Conservation (phyloP, 2,797 vertebrate genomes). For the Florisuga fusca region DNA sequence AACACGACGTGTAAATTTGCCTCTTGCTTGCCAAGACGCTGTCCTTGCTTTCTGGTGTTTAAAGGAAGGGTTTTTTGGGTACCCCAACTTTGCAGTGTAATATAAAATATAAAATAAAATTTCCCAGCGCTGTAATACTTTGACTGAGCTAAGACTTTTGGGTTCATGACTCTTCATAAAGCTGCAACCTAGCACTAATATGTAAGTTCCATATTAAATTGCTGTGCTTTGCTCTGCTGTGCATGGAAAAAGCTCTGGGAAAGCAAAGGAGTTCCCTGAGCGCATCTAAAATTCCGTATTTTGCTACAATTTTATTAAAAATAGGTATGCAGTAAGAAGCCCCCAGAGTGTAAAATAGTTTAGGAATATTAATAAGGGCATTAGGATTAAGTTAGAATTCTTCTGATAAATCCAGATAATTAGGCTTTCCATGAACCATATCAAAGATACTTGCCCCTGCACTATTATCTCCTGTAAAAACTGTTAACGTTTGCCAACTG, state of each 20-base stretch:
- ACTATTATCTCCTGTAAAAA: conserved; percentile 75
- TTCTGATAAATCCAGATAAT: conserved; percentile 56
- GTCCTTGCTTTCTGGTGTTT: background rate
- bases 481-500: background rate
- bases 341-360: background rate
- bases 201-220: background rate
- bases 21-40: background rate
- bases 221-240: background rate
- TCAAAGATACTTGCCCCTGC: conserved; percentile 77
- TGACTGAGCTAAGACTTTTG: background rate
- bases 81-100: background rate
- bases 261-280: background rate
- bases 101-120: background rate
- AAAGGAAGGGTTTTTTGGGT: background rate
- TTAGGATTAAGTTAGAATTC: conserved; percentile 10
- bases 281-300: background rate
- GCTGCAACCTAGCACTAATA: background rate
- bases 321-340: background rate
- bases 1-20: background rate
- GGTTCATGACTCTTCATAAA: background rate
- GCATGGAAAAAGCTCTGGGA: background rate
- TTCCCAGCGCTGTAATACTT: background rate
- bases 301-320: background rate
- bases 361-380: background rate
- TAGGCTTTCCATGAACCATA: conserved; percentile 54